Evolutionary conservation across 2,888 invertebrate species (phyloP), one percentile per base, ranked within the genome.

Genomic region (Melanostoma mellinum): DNA sequence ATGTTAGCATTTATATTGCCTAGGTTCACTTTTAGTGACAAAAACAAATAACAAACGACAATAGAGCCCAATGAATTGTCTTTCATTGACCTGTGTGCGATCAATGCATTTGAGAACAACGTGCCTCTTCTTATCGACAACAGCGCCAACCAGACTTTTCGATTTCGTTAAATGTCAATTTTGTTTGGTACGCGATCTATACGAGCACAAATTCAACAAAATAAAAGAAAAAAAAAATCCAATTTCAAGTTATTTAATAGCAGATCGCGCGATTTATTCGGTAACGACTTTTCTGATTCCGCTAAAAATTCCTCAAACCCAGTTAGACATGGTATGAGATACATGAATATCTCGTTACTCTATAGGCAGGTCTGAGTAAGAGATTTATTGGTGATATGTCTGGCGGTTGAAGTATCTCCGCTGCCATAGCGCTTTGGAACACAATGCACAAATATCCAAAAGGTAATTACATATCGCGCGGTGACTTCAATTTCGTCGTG

Each of bases 401-500:
- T 76, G 77, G 52, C 61, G 77, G 67, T 69, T 20, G 77, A 77
- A 82, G 77, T 82, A 68, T 73, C 72, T 77, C 61, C 58, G 55
- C 0, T 6, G 32, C 52, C 53, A 20, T 36, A 32, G 60, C 67
- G 30, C 10, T 20, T 40, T 61, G 20, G 36, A 46, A 56, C 44
- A 74, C 42, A 67, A 58, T 85, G 61, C 44, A 74, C 42, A 67
- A 58, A 86, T 87, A 87, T 87, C 79, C 82, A 87, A 87, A 86
- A 86, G 86, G 87, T 88, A 88, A 88, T 88, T 88, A 88, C 86
- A 86, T 48, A 52, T 60, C 58, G 85, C 85, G 77, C 74, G 86
- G 85, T 85, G 86, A 88, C 88, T 88, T 88, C 86, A 86, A 87
- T 86, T 87, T 88, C 88, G 20, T 20, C 20, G 88, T 88, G 88